Evolutionary conservation across 2,888 invertebrate species (phyloP).

Genomic region (Onthophagus sagittarius): DNA sequence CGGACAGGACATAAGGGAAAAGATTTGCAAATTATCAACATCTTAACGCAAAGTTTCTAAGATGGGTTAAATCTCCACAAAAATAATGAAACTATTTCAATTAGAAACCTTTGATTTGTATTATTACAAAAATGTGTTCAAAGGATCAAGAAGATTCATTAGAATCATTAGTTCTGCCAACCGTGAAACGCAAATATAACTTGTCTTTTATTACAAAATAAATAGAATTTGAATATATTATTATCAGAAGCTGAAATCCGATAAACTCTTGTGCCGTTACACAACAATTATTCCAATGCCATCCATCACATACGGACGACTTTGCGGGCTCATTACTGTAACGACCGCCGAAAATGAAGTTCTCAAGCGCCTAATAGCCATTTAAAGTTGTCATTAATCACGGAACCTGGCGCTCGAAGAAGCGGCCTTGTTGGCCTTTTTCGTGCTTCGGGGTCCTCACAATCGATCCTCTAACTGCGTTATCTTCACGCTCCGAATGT

Average conservation of each 20-base stretch:
- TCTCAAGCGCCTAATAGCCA: constrained; percentile 13
- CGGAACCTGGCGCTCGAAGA: background rate
- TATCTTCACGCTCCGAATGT: constrained; percentile 8
- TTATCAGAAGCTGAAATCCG: background rate
- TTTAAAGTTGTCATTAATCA: constrained; percentile 13
- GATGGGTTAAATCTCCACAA: no score
- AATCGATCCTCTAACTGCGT: constrained; percentile 7
- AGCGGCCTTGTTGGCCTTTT: constrained; percentile 9
- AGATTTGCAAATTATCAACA: no score
- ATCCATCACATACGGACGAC: constrained; percentile 2
- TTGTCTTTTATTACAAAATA: no score
- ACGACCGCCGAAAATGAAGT: constrained; percentile 12
- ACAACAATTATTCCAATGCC: constrained; percentile 6
- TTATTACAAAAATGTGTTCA: no score
- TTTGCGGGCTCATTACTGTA: constrained; percentile 9
- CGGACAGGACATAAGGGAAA: no score
- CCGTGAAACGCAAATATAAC: no score
- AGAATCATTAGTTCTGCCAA: no score
- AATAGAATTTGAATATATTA: background rate
- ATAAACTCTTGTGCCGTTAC: background rate
- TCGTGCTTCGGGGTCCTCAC: constrained; percentile 1
- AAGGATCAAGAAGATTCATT: no score
- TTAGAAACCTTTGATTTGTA: no score
- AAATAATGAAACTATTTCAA: no score
- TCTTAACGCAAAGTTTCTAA: no score